phyloP scores from a whole-genome alignment of 2,888 invertebrate genomes.

The Drosophila mercatorum region DNA sequence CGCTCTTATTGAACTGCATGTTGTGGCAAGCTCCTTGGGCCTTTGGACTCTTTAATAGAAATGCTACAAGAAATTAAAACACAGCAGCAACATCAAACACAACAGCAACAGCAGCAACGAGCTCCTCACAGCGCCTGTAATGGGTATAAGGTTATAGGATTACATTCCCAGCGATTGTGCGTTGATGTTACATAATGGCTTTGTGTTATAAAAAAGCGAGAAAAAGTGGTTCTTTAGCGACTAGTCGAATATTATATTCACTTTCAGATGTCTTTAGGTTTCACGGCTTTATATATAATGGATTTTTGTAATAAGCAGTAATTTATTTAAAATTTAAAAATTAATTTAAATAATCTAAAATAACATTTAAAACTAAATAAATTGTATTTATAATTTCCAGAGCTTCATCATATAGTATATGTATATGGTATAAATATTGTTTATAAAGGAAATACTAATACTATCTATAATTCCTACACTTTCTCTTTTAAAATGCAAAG shows the following conservation, averaged over 20 bases:
- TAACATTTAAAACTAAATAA: no score
- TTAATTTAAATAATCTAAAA: no score
- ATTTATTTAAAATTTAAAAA: no score
- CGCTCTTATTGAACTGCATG: constrained; percentile 78
- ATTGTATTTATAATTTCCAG: no score
- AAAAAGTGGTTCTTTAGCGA: neutral
- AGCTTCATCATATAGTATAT: no score
- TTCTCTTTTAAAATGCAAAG: no score
- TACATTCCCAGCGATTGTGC: constrained; percentile 45
- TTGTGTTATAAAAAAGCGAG: constrained; percentile 32
- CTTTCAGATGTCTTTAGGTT: neutral
- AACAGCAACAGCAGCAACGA: constrained; percentile 16
- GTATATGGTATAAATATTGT: no score
- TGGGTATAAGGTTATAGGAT: constrained; percentile 65
- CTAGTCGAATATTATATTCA: neutral
- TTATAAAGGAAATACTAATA: no score
- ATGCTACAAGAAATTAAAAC: constrained; percentile 58
- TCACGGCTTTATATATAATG: no score
- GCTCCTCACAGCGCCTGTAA: constrained; percentile 26
- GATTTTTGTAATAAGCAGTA: no score
- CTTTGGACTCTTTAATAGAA: constrained; percentile 56
- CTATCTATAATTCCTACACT: no score
- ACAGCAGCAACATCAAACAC: constrained; percentile 11
- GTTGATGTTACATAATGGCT: constrained; percentile 57
- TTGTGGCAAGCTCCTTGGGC: constrained; percentile 59